These are phyloP conservation scores for Sparus aurata DNA, from an alignment of 2,797 vertebrate species.

Conservation along the genomic window DNA sequence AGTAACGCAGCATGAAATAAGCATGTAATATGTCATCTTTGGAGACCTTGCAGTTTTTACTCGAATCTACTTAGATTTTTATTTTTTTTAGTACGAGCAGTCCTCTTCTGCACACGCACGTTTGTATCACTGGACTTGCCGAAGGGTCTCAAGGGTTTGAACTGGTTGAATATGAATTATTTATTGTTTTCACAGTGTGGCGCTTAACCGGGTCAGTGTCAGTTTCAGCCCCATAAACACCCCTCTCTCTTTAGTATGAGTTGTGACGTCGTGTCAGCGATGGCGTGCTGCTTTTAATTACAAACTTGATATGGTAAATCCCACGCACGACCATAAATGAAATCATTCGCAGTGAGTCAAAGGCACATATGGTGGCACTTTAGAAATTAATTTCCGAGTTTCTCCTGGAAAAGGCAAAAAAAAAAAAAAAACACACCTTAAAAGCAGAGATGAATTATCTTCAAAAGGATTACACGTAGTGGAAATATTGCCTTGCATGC, in stretches of 20 bases:
- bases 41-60: background rate
- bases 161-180: background rate
- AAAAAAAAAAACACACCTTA: constrained; percentile 31
- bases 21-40: background rate
- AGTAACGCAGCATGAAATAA: background rate
- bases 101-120: background rate
- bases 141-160: background rate
- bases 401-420: constrained; percentile 29
- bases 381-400: constrained; percentile 55
- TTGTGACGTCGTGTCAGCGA: background rate
- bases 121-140: background rate
- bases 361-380: constrained; percentile 14
- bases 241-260: background rate
- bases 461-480: constrained; percentile 60
- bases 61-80: constrained; percentile 10
- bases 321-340: background rate
- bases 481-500: constrained; percentile 41
- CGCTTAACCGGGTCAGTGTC: background rate
- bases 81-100: background rate
- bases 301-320: constrained; percentile 6
- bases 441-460: constrained; percentile 58
- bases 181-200: constrained; percentile 2
- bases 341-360: constrained; percentile 32
- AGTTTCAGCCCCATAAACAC: background rate
- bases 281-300: constrained; percentile 37